These are phyloP conservation scores for Enteromius thamalakanensis DNA, from an alignment of 2,797 vertebrate genomes.

Conservation along the genomic window DNA sequence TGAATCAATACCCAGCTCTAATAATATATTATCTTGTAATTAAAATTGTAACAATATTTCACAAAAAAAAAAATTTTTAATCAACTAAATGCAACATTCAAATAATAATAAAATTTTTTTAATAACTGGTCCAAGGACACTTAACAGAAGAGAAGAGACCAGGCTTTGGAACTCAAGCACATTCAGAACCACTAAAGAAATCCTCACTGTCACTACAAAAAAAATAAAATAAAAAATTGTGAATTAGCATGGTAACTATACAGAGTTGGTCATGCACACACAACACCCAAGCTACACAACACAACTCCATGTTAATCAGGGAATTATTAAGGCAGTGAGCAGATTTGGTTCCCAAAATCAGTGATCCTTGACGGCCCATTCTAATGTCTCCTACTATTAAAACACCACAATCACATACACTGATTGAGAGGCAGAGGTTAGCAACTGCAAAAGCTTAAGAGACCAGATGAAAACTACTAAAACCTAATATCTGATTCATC, in stretches of 20 bases:
- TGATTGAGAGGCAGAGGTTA: constrained; percentile 18
- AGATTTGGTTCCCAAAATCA: constrained; percentile 8
- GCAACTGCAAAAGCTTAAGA: constrained; percentile 25
- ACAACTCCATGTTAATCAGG: constrained; percentile 24
- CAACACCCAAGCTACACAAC: constrained; percentile 12
- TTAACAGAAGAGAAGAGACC: not conserved
- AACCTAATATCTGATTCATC: constrained; percentile 26
- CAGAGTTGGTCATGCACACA: constrained; percentile 27
- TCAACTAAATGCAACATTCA: not conserved
- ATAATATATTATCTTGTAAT: not conserved
- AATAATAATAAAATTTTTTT: not conserved
- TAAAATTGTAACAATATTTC: too few species aligned
- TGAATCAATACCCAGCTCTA: too few species aligned
- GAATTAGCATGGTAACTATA: not conserved
- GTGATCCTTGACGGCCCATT: not conserved
- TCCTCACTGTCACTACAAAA: not conserved
- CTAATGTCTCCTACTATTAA: constrained; percentile 2
- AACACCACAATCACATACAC: not conserved
- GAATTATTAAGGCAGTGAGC: not conserved
- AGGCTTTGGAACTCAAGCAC: not conserved
- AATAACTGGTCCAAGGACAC: not conserved
- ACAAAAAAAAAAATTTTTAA: not conserved
- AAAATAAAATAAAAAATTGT: too few species aligned
- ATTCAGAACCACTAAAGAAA: not conserved
- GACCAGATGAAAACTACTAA: constrained; percentile 11